These are phyloP conservation scores for Galerucella pusilla DNA, from an alignment of 2,888 invertebrate species.

Conservation along the genomic window DNA sequence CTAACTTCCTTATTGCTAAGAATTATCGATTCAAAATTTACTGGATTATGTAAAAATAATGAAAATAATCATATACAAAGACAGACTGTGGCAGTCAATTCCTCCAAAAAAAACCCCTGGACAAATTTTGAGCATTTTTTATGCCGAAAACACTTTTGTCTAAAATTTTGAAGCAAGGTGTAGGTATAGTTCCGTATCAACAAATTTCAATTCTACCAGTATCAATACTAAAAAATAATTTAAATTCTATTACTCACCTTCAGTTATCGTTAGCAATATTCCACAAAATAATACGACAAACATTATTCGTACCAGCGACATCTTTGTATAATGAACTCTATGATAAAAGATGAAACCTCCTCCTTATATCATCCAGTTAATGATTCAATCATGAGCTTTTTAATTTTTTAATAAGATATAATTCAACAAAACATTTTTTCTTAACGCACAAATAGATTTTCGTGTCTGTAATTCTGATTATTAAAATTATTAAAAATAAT, in stretches of 20 bases:
- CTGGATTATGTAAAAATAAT: too few relatives aligned
- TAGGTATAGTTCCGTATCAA: too few relatives aligned
- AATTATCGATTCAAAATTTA: too few relatives aligned
- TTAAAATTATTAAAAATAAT: background rate
- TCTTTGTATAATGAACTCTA: background rate
- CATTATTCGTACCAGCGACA: background rate
- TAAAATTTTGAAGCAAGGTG: too few relatives aligned
- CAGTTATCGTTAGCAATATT: background rate
- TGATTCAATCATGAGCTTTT: background rate
- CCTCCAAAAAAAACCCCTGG: too few relatives aligned
- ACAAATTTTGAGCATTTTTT: too few relatives aligned
- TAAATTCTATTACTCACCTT: background rate
- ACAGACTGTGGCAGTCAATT: too few relatives aligned
- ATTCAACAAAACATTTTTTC: background rate
- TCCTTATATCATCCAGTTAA: background rate
- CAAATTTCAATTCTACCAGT: too few relatives aligned
- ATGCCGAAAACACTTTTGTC: too few relatives aligned
- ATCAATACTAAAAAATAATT: background rate
- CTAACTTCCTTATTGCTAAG: too few relatives aligned
- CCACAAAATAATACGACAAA: background rate
- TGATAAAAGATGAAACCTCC: background rate
- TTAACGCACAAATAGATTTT: background rate
- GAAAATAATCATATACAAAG: too few relatives aligned
- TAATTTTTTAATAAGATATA: background rate
- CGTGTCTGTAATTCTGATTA: background rate